Evolutionary conservation across 2,113 vertebrate genomes (phyloP), one percentile per base, ranked within the genome.

Genomic region (Larimichthys polyactis): DNA sequence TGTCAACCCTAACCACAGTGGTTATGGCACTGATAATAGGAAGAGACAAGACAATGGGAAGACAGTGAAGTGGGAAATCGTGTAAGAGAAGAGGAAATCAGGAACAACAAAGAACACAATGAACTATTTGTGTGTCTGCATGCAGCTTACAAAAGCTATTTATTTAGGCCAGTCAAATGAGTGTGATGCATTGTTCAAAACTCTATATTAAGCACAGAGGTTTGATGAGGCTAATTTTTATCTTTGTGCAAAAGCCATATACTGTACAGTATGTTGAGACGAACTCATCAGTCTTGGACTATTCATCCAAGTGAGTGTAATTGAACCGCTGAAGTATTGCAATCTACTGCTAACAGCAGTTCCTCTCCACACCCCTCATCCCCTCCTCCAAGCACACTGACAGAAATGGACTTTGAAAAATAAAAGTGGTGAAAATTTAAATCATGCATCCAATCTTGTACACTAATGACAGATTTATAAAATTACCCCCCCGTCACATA

Each of bases 341-440:
- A 75, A 78, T 86, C 57, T 81, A 70, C 81, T 70, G 76, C 82
- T 76, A 79, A 85, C 72, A 78, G 81, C 73, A 75, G 27, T 48
- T 22, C 68, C 65, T 54, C 52, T 15, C 29, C 58, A 40, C 71
- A 36, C 71, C 63, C 48, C 52, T 7, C 24, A 4, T 9, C 8
- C 10, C 44, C 36, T 11, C 27, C 71, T 19, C 75, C 12, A 14
- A 60, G 32, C 58, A 17, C 27, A 54, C 57, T 27, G 71, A 87
- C 74, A 58, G 49, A 62, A 69, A 83, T 78, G 66, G 79, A 75
- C 77, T 87, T 81, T 79, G 72, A 90, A 82, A 86, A 82, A 67
- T 79, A 84, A 79, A 87, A 86, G 72, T 57, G 72, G 54, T 70
- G 67, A 19, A 71, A 81, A 89, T 87, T 78, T 88, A 73, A 90